These are phyloP conservation scores for Bombus vancouverensis DNA, from an alignment of 1,140 invertebrate genomes.

Conservation along the genomic window DNA sequence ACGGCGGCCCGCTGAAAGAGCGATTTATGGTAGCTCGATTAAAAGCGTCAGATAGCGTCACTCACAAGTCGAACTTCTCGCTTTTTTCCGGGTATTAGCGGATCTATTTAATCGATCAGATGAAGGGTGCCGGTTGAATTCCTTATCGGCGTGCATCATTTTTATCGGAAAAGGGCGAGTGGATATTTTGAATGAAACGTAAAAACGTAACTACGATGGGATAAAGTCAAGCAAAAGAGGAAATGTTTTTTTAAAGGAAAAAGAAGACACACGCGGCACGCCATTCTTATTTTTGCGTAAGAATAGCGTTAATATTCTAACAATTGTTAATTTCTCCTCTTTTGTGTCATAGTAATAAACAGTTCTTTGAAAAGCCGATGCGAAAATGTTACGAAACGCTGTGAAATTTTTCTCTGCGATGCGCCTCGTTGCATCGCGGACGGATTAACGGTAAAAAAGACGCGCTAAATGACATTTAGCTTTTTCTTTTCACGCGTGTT, in stretches of 20 bases:
- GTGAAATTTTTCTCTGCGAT: background rate
- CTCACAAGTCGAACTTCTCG: background rate
- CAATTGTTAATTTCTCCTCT: background rate
- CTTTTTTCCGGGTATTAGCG: constrained; percentile 66
- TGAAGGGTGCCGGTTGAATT: constrained; percentile 73
- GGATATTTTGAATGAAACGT: constrained; percentile 73
- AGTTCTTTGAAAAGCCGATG: background rate
- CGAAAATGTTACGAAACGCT: constrained; percentile 37
- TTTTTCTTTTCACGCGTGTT: background rate
- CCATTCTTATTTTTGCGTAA: constrained; percentile 78
- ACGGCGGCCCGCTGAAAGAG: constrained; percentile 37
- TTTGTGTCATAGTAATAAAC: background rate
- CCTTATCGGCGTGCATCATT: constrained; percentile 78
- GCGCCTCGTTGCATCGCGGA: background rate
- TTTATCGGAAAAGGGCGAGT: constrained; percentile 78
- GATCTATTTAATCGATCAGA: constrained; percentile 72
- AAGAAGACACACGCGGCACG: background rate
- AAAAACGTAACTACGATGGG: constrained; percentile 73
- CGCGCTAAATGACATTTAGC: background rate
- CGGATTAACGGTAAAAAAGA: background rate
- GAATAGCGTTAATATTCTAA: constrained; percentile 3
- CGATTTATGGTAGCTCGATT: constrained; percentile 49
- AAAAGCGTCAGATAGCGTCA: constrained; percentile 50
- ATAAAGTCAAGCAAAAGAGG: constrained; percentile 24
- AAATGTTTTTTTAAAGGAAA: background rate